Evolutionary conservation across 2,113 vertebrate genomes (phyloP).

Genomic region (Isurus oxyrinchus): DNA sequence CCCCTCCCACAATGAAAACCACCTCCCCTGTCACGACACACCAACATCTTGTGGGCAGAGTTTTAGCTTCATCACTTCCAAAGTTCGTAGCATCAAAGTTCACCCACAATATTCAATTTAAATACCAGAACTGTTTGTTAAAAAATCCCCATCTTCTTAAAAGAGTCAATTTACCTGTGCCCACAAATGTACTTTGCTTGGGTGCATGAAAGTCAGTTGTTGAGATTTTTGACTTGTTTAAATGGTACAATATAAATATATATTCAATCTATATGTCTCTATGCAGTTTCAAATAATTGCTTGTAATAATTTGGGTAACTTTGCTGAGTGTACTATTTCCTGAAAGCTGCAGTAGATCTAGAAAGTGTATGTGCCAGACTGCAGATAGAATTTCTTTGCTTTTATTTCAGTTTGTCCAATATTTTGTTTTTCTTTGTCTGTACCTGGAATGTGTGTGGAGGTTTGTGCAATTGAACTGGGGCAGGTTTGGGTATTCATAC

Average conservation of each 20-base stretch:
- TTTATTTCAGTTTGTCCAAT: not conserved
- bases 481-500: not conserved
- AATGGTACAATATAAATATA: not conserved
- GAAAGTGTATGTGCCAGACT: not conserved
- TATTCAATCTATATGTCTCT: not conserved
- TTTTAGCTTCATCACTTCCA: not conserved
- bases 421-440: not conserved
- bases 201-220: not conserved
- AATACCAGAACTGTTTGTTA: not conserved
- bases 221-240: not conserved
- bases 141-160: not conserved
- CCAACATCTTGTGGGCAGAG: not conserved
- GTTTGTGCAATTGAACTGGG: not conserved
- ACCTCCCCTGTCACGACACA: not conserved
- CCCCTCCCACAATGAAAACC: not conserved
- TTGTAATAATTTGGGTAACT: not conserved
- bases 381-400: not conserved
- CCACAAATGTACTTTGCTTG: not conserved
- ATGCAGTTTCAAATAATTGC: not conserved
- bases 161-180: not conserved
- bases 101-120: not conserved
- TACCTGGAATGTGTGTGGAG: not conserved
- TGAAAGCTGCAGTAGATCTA: not conserved
- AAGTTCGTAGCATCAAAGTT: not conserved
- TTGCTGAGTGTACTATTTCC: not conserved